Conservation (phyloP, 2,888 invertebrate species). For the Bombylius major region DNA sequence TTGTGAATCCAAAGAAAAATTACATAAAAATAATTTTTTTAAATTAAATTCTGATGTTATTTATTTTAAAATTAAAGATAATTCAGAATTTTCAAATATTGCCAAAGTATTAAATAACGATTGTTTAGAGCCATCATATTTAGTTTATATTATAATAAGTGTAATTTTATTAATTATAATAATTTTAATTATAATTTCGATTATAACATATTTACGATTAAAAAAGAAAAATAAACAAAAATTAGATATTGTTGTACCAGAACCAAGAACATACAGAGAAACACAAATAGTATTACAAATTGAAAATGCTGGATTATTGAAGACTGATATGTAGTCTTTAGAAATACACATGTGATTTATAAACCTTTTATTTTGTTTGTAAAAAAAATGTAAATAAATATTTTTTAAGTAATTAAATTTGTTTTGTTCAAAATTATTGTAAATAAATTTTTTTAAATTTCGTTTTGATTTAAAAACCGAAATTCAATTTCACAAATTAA, state of each 20-base stretch:
- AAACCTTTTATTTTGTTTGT: not conserved
- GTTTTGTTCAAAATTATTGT: too few species aligned
- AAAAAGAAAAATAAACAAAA: conserved; percentile 45
- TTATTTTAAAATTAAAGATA: conserved; percentile 20
- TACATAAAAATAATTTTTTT: conserved; percentile 25
- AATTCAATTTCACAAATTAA: too few species aligned
- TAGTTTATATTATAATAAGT: conserved; percentile 38
- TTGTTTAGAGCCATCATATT: conserved; percentile 26
- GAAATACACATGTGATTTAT: not conserved
- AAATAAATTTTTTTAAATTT: too few species aligned
- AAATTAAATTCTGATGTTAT: conserved; percentile 24
- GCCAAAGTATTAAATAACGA: conserved; percentile 25
- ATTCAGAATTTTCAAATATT: conserved; percentile 17
- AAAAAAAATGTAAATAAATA: not conserved
- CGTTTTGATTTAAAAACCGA: too few species aligned
- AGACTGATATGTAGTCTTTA: conserved; percentile 50
- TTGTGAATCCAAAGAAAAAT: conserved; percentile 25
- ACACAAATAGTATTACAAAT: conserved; percentile 78
- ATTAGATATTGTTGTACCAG: conserved; percentile 59
- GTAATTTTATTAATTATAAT: conserved; percentile 38
- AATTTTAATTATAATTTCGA: conserved; percentile 34
- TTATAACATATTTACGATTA: conserved; percentile 39
- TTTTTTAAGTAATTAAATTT: too few species aligned
- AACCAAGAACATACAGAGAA: conserved; percentile 69
- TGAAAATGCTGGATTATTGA: conserved; percentile 69